phyloP scores from a whole-genome alignment of 2,113 vertebrate species.

The Harpagus bidentatus region DNA sequence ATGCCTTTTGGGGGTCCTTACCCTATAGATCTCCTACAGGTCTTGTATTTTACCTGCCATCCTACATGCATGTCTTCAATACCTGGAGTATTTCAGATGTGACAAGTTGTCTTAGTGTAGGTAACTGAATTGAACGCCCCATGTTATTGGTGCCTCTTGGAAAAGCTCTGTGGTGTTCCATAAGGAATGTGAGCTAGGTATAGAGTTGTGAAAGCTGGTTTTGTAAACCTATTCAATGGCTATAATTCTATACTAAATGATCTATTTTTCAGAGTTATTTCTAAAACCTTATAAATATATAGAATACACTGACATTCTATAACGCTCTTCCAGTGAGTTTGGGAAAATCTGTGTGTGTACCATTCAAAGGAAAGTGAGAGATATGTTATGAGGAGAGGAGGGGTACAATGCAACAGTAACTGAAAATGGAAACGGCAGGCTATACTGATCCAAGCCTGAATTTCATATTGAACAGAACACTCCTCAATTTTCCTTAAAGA shows the following conservation, averaged over 20 bases:
- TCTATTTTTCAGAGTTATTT: neutral
- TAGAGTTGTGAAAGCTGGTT: neutral
- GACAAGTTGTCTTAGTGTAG: neutral
- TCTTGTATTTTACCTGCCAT: neutral
- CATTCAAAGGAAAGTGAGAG: neutral
- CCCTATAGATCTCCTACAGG: neutral
- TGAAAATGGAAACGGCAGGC: neutral
- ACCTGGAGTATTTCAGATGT: neutral
- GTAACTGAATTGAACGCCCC: neutral
- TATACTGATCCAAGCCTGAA: neutral
- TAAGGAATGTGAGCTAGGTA: neutral
- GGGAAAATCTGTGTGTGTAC: neutral
- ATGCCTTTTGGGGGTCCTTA: neutral
- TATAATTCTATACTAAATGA: neutral
- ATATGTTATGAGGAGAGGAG: neutral
- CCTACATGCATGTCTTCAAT: neutral
- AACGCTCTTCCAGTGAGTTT: neutral
- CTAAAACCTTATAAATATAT: neutral
- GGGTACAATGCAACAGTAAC: neutral
- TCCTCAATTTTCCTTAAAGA: neutral
- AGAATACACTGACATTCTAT: neutral
- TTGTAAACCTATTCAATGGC: neutral
- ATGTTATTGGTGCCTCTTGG: neutral
- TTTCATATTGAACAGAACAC: neutral
- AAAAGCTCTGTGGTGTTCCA: neutral